Percentiles rank a stretch among this genome's conserved stretches.
phyloP scores from a whole-genome alignment of 1,140 invertebrate species.

The Vanessa atalanta region DNA sequence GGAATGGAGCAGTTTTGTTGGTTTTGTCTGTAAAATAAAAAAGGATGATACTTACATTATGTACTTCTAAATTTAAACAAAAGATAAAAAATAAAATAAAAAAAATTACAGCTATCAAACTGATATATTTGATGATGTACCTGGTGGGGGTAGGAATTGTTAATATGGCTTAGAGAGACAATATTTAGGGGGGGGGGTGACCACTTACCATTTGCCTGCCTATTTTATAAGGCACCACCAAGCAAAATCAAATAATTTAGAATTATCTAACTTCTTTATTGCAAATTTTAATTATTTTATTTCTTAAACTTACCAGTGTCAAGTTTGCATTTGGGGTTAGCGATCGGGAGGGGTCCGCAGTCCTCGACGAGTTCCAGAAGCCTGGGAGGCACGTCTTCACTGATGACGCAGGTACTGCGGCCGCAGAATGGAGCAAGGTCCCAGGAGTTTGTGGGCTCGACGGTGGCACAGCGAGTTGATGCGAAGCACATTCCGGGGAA shows the following conservation, averaged over 20 bases:
- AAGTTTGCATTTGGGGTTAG: slow-evolving; percentile 93
- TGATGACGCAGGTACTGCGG: slow-evolving; percentile 90
- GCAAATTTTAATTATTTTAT: too few species aligned
- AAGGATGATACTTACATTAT: not conserved
- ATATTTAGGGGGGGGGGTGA: too few species aligned
- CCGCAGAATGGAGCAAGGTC: slow-evolving; percentile 93
- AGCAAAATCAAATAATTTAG: too few species aligned
- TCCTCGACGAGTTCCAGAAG: slow-evolving; percentile 92
- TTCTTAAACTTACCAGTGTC: slow-evolving; percentile 79
- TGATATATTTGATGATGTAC: too few species aligned
- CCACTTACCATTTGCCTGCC: too few species aligned
- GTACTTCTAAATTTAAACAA: too few species aligned
- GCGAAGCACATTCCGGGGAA: slow-evolving; percentile 95
- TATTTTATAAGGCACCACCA: too few species aligned
- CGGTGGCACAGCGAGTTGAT: slow-evolving; percentile 92
- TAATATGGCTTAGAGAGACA: too few species aligned
- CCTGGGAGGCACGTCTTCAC: slow-evolving; percentile 86
- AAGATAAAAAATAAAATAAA: too few species aligned
- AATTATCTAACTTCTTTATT: too few species aligned
- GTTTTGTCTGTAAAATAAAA: slow-evolving; percentile 84
- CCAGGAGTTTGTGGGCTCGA: slow-evolving; percentile 91
- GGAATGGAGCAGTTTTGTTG: slow-evolving; percentile 93
- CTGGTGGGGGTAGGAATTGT: too few species aligned
- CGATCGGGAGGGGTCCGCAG: slow-evolving; percentile 91
- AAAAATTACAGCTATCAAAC: too few species aligned